These are phyloP conservation scores for Acanthurus tractus DNA, from an alignment of 2,797 vertebrate species.

Conservation along the genomic window DNA sequence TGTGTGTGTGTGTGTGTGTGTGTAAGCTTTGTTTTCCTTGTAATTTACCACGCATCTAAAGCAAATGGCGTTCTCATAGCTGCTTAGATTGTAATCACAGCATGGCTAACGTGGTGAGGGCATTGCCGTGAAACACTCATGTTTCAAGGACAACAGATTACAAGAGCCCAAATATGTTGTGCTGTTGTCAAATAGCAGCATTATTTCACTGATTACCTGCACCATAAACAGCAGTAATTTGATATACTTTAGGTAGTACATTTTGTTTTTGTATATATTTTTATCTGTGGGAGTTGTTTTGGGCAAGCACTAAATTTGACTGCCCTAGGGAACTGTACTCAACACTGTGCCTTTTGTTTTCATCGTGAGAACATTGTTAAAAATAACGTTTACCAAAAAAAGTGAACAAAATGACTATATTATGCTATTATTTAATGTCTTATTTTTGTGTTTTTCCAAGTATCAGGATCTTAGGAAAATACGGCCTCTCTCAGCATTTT, in stretches of 20 bases:
- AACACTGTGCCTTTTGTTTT: constrained; percentile 39
- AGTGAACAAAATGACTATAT: background rate
- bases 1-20: constrained; percentile 25
- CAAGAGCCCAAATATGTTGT: constrained; percentile 45
- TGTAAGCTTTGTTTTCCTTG: constrained; percentile 62
- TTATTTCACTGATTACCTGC: constrained; percentile 35
- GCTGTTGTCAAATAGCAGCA: constrained; percentile 30
- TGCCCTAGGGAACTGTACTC: constrained; percentile 18
- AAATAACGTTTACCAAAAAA: background rate
- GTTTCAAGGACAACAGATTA: constrained; percentile 44
- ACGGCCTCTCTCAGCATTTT: background rate
- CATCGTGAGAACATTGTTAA: constrained; percentile 25
- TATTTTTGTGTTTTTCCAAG: background rate
- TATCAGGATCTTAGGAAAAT: background rate
- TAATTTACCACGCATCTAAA: constrained; percentile 55
- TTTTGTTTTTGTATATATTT: constrained; percentile 34
- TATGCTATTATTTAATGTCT: background rate
- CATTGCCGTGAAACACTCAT: constrained; percentile 46
- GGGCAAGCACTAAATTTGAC: constrained; percentile 14
- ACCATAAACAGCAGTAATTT: constrained; percentile 42
- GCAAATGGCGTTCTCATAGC: constrained; percentile 62
- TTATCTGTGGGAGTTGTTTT: constrained; percentile 28
- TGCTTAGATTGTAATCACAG: constrained; percentile 75
- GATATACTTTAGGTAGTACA: constrained; percentile 3
- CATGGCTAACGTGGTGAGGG: constrained; percentile 46